A percentile compares a stretch with the other conserved stretches of the same genome.
Conservation (phyloP, 2,797 vertebrate genomes). For the Tadarida brasiliensis region DNA sequence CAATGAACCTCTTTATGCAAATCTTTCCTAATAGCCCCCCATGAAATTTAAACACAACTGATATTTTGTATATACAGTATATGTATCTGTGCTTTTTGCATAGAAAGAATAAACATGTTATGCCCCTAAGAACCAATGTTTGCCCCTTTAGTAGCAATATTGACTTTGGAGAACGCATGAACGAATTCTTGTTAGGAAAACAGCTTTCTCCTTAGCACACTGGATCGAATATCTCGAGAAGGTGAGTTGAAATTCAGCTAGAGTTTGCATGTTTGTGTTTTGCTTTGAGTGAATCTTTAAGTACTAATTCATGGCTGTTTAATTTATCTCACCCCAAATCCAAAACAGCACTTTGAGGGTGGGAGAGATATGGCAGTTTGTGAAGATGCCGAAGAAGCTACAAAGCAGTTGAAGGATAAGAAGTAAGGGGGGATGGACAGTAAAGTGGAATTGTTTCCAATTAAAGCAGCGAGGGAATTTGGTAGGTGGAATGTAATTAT, state of each 20-base stretch:
- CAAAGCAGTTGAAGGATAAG: constrained; percentile 45
- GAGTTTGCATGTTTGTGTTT: not conserved
- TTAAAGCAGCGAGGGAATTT: constrained; percentile 76
- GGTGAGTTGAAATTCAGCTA: not conserved
- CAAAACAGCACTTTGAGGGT: not conserved
- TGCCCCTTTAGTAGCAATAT: not conserved
- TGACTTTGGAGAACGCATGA: not conserved
- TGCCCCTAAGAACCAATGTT: not conserved
- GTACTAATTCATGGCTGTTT: not conserved
- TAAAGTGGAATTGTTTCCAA: constrained; percentile 70
- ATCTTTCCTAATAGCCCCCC: not conserved
- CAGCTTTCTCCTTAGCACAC: not conserved
- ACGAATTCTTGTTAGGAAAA: constrained; percentile 9
- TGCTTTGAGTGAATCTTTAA: not conserved
- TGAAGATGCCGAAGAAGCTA: constrained; percentile 40
- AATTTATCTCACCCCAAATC: constrained; percentile 12
- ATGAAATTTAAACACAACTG: not conserved
- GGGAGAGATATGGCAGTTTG: not conserved
- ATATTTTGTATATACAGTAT: not conserved
- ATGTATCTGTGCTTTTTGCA: not conserved
- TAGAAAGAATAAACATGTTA: not conserved
- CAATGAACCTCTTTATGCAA: not conserved
- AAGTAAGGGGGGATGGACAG: not conserved
- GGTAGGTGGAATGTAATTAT: constrained; percentile 81
- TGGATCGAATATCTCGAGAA: not conserved